Base-by-base conservation (phyloP, 2,797 vertebrate species). In the Danio aesculapii region DNA sequence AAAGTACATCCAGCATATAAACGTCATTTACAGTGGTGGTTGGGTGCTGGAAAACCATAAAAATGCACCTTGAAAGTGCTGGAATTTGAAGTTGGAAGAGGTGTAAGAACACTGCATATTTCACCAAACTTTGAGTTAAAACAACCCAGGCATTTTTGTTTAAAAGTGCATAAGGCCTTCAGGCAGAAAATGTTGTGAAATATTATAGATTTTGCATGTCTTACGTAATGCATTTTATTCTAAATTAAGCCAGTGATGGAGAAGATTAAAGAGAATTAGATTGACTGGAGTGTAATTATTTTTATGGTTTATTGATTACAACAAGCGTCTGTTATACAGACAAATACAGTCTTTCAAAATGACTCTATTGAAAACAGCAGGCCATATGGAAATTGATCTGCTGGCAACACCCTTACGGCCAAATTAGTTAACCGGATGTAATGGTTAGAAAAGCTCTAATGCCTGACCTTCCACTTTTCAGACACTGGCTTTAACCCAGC, bases 341-440 rank as follows among this genome's bases (percentile, higher is more conserved):
- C 8, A 55, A 46, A 13, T 59, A 11, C 16, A 5, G 14, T 50
- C 55, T 50, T 78, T 69, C 10, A 59, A 68, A 6, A 10, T 47
- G 19, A 61, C n/a, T 16, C 4, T 68, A 41, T 41, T 3, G 50
- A 55, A 71, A 44, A 53, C 13, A 49, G 14, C 57, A 16, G 12
- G 5, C 4, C 41, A 16, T 62, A 43, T 64, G 47, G 47, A 66
- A 84, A 81, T 83, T 61, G 82, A 87, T 83, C 52, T 82, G 88
- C 77, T 68, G 78, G 86, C 75, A 46, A 80, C 88, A 85, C 86
- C 84, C 84, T 69, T 67, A 70, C 0, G 17, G 83, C 8, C 16
- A 50, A 50, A 14, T 16, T 19, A 19, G 73, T 67, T 46, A 68
- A 53, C 39, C 14, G 21, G 16, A 77, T 8, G 4, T 19, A 71